These are phyloP conservation scores for Platycercus adscitus DNA, from an alignment of 2,113 vertebrate genomes.

Conservation along the genomic window DNA sequence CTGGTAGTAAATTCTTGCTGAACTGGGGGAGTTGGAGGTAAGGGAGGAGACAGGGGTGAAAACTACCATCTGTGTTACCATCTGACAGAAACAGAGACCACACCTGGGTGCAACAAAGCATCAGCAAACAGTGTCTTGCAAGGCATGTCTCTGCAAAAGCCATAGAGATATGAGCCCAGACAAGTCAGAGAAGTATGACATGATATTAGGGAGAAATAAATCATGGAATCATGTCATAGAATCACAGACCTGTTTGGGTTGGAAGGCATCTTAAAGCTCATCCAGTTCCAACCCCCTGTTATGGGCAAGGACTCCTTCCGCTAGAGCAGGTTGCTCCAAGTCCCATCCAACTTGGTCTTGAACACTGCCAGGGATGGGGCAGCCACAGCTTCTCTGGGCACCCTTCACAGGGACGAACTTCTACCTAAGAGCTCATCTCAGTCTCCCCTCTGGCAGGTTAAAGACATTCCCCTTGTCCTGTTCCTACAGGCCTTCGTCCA, in stretches of 20 bases:
- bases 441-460: background rate
- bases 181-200: fast-evolving
- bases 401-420: background rate
- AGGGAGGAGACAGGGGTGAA: background rate
- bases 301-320: background rate
- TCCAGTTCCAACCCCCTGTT: background rate
- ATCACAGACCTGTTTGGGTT: background rate
- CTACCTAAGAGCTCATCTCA: background rate
- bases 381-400: background rate
- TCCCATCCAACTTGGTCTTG: background rate
- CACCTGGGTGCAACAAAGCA: background rate
- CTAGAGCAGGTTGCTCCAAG: background rate
- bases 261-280: background rate
- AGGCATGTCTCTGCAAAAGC: background rate
- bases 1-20: background rate
- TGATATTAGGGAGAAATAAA: background rate
- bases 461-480: background rate
- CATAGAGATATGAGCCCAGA: background rate
- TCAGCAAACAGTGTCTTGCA: background rate
- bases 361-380: background rate
- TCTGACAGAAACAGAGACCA: background rate
- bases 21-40: background rate
- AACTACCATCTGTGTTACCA: background rate
- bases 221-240: background rate
- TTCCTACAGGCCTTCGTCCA: background rate